Percentiles rank a stretch among this genome's conserved stretches.
These are phyloP conservation scores for Actias luna DNA, from an alignment of 2,888 invertebrate species.

Conservation along the genomic window DNA sequence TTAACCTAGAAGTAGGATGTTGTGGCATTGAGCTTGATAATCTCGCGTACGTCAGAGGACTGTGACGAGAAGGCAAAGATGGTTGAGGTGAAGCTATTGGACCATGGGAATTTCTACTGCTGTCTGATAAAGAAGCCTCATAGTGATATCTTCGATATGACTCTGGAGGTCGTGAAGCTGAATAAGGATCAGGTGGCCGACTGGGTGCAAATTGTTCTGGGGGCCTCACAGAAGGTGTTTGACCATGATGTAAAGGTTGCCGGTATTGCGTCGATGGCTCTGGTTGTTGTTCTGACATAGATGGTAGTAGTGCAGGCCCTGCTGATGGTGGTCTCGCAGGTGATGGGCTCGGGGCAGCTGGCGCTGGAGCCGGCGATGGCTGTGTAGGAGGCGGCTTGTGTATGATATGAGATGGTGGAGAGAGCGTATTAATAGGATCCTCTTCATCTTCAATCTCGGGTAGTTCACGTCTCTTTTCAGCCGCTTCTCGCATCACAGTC, in stretches of 20 bases:
- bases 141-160: slow-evolving; percentile 63
- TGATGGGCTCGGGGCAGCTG: slow-evolving; percentile 58
- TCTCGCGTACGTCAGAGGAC: slow-evolving; percentile 68
- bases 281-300: slow-evolving; percentile 50
- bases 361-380: slow-evolving; percentile 68
- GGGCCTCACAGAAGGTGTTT: slow-evolving; percentile 61
- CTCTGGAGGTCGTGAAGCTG: slow-evolving; percentile 66
- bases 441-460: slow-evolving; percentile 73
- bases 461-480: slow-evolving; percentile 70
- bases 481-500: slow-evolving; percentile 78
- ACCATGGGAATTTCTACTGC: slow-evolving; percentile 55
- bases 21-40: slow-evolving; percentile 65
- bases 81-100: slow-evolving; percentile 63
- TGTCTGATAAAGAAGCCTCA: slow-evolving; percentile 54
- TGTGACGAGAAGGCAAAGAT: slow-evolving; percentile 59
- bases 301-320: slow-evolving; percentile 44
- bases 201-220: slow-evolving; percentile 63
- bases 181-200: slow-evolving; percentile 68
- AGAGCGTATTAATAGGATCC: slow-evolving; percentile 61
- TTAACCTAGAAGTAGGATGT: slow-evolving; percentile 58
- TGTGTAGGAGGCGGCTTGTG: slow-evolving; percentile 63
- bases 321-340: slow-evolving; percentile 65
- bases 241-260: slow-evolving; percentile 53
- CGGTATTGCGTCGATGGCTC: slow-evolving; percentile 55
- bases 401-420: slow-evolving; percentile 76